Base-by-base conservation (phyloP, 2,888 invertebrate species). In the Hypsopygia costalis region DNA sequence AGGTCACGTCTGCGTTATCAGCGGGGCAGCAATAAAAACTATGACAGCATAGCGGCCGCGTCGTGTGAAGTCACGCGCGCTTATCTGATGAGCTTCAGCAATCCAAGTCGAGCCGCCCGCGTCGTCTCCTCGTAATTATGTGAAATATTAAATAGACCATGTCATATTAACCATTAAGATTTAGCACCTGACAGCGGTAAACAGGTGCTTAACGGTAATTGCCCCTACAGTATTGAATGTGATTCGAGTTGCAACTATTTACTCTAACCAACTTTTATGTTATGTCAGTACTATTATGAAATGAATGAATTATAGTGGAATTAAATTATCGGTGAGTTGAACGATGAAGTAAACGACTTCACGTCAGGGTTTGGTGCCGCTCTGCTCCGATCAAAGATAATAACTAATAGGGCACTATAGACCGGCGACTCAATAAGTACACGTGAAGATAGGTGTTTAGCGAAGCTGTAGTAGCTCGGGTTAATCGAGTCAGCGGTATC, bases 401-500 rank as follows among this genome's bases (percentile, higher is more conserved):
- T 72, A 71, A 65, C 62, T 68, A 73, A 66, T 72, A 77, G 63
- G 52, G 66, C 67, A 67, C 62, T 66, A 59, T 62, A 60, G 62
- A 47, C 52, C 49, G 52, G 61, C 55, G 61, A 61, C 59, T 56
- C 58, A 65, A 59, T 55, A 44, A 58, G 54, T 58, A 55, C 62
- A 59, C 69, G 67, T 67, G 68, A 73, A 74, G 69, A 77, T 74
- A 69, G 74, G 72, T 72, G 71, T 74, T 75, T 73, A 76, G 65
- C 55, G 58, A 55, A 56, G 53, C 55, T 61, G 48, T 59, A 66
- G 71, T 71, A 78, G 78, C 75, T 46, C 53, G 52, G 69, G 70
- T 72, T 83, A 81, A 85, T 82, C 69, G 76, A 82, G 73, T 75
- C 76, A 76, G 76, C 80, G 75, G 76, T 81, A 81, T 77, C 73